A percentile compares a stretch with the other conserved stretches of the same genome.
These are phyloP conservation scores for Agriopis aurantiaria DNA, from an alignment of 2,888 invertebrate species.

Conservation along the genomic window DNA sequence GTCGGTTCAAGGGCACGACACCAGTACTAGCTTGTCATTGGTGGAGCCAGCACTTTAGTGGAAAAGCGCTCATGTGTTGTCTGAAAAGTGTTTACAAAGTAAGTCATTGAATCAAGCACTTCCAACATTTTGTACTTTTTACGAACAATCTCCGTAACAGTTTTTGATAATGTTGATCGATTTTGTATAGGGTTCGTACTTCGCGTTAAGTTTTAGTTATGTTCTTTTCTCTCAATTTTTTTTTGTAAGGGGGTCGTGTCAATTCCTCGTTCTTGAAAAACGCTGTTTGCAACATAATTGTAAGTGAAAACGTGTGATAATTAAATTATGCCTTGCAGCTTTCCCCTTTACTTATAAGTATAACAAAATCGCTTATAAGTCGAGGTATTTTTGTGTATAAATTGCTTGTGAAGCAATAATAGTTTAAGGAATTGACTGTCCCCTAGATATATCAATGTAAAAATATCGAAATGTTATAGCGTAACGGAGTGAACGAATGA, in stretches of 20 bases:
- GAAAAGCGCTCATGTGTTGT: slow-evolving; percentile 1
- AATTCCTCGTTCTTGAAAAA: slow-evolving; percentile 70
- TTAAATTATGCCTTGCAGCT: slow-evolving; percentile 50
- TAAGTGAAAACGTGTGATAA: slow-evolving; percentile 57
- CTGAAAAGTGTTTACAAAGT: slow-evolving; percentile 2
- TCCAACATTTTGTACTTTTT: slow-evolving; percentile 57
- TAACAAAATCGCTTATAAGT: slow-evolving; percentile 46
- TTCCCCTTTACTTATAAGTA: slow-evolving; percentile 47
- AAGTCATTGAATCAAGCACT: slow-evolving; percentile 57
- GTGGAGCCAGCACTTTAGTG: neutral
- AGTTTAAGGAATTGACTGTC: slow-evolving; percentile 78
- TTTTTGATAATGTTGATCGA: slow-evolving; percentile 64
- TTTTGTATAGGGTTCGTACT: slow-evolving; percentile 68
- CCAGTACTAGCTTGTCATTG: neutral
- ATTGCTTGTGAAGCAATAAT: slow-evolving; percentile 67
- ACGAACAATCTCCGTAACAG: slow-evolving; percentile 58
- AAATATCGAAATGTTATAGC: slow-evolving; percentile 75
- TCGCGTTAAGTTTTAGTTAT: slow-evolving; percentile 75
- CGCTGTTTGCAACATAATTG: slow-evolving; percentile 54
- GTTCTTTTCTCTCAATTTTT: slow-evolving; percentile 49
- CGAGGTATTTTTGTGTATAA: slow-evolving; percentile 44
- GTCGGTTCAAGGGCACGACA: neutral
- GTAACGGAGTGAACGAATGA: slow-evolving; percentile 61
- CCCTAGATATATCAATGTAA: slow-evolving; percentile 78
- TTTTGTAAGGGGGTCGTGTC: slow-evolving; percentile 78